Evolutionary conservation across 2,888 invertebrate genomes (phyloP).

Genomic region (Tetropium fuscum): DNA sequence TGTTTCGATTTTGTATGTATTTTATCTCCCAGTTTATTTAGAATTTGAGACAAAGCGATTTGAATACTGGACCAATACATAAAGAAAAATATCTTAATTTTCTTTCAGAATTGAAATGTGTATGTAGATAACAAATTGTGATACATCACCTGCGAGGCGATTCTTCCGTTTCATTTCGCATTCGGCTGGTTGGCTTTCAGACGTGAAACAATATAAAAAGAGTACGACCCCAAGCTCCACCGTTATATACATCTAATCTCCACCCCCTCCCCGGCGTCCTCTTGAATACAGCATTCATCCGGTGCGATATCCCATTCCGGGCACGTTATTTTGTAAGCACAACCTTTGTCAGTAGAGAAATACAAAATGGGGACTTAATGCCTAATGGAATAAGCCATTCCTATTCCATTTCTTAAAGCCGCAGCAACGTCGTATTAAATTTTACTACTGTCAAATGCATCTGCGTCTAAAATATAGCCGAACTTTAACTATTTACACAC

Average conservation of each 20-base stretch:
- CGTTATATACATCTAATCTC: constrained; percentile 35
- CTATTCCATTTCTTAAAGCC: constrained; percentile 52
- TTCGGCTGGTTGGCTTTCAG: too few species aligned
- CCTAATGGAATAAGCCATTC: constrained; percentile 49
- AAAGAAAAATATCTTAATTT: too few species aligned
- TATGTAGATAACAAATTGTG: too few species aligned
- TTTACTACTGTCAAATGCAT: constrained; percentile 59
- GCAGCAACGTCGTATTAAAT: constrained; percentile 55
- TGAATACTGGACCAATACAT: too few species aligned
- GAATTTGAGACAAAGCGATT: too few species aligned
- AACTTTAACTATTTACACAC: constrained; percentile 55
- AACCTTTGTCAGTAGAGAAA: constrained; percentile 53
- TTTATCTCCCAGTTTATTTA: too few species aligned
- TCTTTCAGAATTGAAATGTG: too few species aligned
- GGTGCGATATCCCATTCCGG: constrained; percentile 49
- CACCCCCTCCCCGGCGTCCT: constrained; percentile 21
- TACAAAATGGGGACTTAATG: constrained; percentile 53
- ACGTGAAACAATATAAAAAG: not conserved
- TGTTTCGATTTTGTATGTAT: too few species aligned
- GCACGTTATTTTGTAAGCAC: constrained; percentile 55
- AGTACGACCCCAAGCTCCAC: constrained; percentile 4
- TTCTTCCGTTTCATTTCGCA: not conserved
- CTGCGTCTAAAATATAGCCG: constrained; percentile 57
- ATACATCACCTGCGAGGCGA: too few species aligned
- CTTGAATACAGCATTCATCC: constrained; percentile 33